phyloP scores from a whole-genome alignment of 2,797 vertebrate species.

The Anas bernieri region DNA sequence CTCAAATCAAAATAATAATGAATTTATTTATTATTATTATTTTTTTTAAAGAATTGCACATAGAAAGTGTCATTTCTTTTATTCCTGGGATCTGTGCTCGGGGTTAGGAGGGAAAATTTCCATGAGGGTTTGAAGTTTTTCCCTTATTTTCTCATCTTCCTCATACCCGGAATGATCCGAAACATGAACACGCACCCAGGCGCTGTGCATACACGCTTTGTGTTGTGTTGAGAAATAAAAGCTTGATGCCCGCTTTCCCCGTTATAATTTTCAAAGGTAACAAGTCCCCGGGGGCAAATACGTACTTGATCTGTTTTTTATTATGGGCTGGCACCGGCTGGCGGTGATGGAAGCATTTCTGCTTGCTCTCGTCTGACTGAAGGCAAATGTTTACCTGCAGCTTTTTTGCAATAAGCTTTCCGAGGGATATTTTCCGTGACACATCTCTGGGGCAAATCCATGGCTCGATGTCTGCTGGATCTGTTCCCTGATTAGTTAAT shows the following conservation, averaged over 20 bases:
- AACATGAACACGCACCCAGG: background rate
- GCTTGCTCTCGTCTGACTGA: background rate
- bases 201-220: background rate
- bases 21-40: no score
- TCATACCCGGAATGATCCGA: background rate
- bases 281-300: background rate
- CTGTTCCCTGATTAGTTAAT: background rate
- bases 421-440: background rate
- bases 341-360: background rate
- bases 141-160: background rate
- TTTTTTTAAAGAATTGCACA: background rate
- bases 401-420: background rate
- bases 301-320: background rate
- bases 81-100: background rate
- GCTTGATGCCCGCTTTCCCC: background rate
- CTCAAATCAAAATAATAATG: background rate
- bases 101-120: background rate
- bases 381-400: background rate
- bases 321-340: background rate
- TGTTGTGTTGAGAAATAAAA: background rate
- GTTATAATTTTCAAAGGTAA: background rate
- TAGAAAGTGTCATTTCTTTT: background rate
- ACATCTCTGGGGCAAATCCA: background rate
- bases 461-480: background rate
- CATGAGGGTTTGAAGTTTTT: background rate